Conservation (phyloP, 1,140 invertebrate genomes). For the Drosophila orosa region DNA sequence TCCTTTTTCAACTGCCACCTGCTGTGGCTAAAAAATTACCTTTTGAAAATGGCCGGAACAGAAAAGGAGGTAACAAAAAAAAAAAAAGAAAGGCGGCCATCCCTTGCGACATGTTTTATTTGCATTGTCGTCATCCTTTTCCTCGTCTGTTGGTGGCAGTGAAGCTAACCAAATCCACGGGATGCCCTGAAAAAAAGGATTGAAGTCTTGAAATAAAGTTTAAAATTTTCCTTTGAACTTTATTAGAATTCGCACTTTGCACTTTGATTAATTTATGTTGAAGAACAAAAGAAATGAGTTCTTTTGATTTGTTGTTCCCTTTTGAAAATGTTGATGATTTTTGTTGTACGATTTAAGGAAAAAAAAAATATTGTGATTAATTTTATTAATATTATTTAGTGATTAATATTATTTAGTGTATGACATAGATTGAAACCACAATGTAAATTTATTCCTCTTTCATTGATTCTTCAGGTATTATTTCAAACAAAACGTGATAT, state of each 20-base stretch:
- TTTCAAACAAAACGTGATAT: conserved; percentile 2
- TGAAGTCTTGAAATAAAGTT: not conserved
- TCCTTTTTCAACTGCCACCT: conserved; percentile 44
- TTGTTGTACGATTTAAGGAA: no score
- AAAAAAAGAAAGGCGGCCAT: conserved; percentile 3
- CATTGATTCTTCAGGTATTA: not conserved
- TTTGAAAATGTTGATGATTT: no score
- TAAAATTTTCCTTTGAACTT: not conserved
- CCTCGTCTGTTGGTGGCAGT: conserved; percentile 24
- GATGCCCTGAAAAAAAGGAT: not conserved
- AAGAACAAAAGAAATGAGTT: not conserved
- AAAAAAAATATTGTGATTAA: no score
- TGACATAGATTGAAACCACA: not conserved
- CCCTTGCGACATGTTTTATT: conserved; percentile 61
- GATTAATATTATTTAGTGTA: no score
- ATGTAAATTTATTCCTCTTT: not conserved
- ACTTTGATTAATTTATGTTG: not conserved
- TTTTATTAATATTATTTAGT: no score
- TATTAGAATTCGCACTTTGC: not conserved
- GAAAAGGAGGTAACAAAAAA: conserved; percentile 18
- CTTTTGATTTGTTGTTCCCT: no score
- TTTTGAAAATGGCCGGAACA: conserved; percentile 54
- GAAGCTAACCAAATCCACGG: conserved; percentile 29
- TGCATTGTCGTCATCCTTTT: conserved; percentile 62
- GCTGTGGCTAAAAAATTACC: conserved; percentile 60